phyloP scores from a whole-genome alignment of 2,113 vertebrate species.

The Probosciger aterrimus region DNA sequence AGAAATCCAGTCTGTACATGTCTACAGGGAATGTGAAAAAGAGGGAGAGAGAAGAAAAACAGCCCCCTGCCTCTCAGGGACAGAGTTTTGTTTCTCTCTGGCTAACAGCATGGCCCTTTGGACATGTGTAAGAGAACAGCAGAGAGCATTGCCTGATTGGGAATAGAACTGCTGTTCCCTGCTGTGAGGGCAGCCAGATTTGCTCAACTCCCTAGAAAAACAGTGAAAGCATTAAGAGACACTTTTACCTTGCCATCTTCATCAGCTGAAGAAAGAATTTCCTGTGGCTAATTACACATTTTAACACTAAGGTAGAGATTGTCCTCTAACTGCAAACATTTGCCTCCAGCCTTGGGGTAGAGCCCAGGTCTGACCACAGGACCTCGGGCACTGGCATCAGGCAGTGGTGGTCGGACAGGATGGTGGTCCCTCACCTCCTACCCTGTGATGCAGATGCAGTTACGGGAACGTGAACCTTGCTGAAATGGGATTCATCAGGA shows the following conservation, averaged over 20 bases:
- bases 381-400: not conserved
- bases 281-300: constrained; percentile 26
- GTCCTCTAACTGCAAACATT: not conserved
- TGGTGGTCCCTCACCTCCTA: not conserved
- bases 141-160: not conserved
- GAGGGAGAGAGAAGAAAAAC: not conserved
- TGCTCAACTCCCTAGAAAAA: not conserved
- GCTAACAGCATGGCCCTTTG: not conserved
- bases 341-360: not conserved
- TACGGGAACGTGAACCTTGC: not conserved
- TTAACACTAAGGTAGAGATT: not conserved
- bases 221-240: not conserved
- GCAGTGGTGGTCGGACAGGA: rapidly evolving
- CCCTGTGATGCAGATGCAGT: not conserved
- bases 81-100: not conserved
- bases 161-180: not conserved
- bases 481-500: not conserved
- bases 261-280: constrained; percentile 33
- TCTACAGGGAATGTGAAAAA: not conserved
- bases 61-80: not conserved
- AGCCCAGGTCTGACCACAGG: not conserved
- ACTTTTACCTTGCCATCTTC: constrained; percentile 17
- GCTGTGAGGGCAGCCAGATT: not conserved
- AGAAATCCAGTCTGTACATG: not conserved
- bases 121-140: not conserved